Conservation (phyloP, 1,140 invertebrate species). For the Diorhabda elongata region DNA sequence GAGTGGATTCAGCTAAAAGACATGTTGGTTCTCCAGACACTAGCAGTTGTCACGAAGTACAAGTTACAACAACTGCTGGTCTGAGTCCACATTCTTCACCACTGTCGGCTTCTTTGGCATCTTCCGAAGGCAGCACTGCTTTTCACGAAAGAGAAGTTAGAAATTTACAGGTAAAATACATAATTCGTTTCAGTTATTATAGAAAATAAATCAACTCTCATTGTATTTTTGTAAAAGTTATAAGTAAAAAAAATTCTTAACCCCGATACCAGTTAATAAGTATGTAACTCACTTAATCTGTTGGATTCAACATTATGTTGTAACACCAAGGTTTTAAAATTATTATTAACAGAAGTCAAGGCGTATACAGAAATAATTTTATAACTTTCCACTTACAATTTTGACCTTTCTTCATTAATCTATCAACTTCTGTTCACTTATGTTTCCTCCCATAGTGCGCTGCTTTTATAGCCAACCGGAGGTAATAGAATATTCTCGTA, state of each 20-base stretch:
- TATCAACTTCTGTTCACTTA: no score
- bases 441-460: no score
- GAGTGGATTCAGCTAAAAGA: constrained; percentile 39
- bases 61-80: constrained; percentile 47
- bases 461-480: no score
- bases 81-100: constrained; percentile 50
- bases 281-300: background rate
- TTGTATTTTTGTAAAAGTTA: background rate
- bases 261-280: background rate
- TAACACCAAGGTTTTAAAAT: background rate
- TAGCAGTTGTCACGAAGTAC: constrained; percentile 48
- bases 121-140: constrained; percentile 52
- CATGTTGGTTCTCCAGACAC: constrained; percentile 39
- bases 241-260: background rate
- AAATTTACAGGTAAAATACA: constrained; percentile 46
- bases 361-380: background rate
- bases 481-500: no score
- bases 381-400: no score
- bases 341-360: background rate
- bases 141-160: constrained; percentile 49
- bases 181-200: background rate
- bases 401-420: no score
- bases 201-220: background rate
- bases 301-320: background rate
- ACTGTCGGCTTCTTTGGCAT: constrained; percentile 53